These are phyloP conservation scores for Caracal caracal DNA, from an alignment of 2,113 vertebrate species.

Conservation along the genomic window DNA sequence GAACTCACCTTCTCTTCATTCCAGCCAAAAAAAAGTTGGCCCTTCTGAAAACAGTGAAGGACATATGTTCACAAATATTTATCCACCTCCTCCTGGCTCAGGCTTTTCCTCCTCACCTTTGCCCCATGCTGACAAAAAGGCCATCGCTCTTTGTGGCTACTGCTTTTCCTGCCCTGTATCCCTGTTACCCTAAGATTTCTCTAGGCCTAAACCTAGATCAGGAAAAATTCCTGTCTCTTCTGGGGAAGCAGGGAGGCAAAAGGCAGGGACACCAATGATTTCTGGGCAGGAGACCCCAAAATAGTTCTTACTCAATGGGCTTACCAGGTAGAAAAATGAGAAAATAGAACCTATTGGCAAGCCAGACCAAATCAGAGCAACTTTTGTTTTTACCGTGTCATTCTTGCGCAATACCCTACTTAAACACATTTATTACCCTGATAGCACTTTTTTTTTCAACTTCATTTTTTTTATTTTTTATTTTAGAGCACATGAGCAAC, in stretches of 20 bases:
- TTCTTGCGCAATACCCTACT: not conserved
- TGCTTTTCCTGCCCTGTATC: not conserved
- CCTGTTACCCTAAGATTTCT: not conserved
- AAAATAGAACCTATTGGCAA: not conserved
- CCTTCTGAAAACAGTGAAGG: not conserved
- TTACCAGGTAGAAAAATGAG: not conserved
- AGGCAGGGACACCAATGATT: not conserved
- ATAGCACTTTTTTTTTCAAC: not conserved
- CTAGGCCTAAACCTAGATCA: not conserved
- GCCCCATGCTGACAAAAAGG: not conserved
- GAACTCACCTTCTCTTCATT: not conserved
- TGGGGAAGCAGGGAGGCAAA: not conserved
- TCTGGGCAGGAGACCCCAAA: not conserved
- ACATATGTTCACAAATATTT: slow-evolving; percentile 53
- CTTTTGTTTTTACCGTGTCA: not conserved
- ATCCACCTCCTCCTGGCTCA: not conserved
- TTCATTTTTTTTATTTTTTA: too few species aligned
- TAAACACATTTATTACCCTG: not conserved
- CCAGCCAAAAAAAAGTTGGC: not conserved
- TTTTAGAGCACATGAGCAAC: too few species aligned
- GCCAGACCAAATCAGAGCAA: slow-evolving; percentile 5
- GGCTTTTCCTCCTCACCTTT: slow-evolving; percentile 9
- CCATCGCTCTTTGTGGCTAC: not conserved
- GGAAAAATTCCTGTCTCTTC: not conserved
- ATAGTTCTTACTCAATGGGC: not conserved